Evolutionary conservation across 1,140 invertebrate genomes (phyloP).

Genomic region (silkworm (Bombyx mori)): DNA sequence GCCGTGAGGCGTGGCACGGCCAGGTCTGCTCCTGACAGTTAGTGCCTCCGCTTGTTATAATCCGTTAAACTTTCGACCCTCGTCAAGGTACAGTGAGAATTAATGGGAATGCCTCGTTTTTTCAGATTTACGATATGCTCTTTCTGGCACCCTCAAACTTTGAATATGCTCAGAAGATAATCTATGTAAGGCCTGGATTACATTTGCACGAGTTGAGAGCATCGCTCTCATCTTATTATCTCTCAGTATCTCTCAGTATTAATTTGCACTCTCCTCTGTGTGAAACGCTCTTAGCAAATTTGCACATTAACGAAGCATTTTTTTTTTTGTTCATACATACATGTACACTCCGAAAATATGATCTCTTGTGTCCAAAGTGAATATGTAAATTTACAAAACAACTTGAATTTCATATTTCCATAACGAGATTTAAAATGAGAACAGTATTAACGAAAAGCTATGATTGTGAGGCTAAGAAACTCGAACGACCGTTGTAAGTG

Average conservation of each 20-base stretch:
- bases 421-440: too few species aligned
- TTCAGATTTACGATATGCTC: constrained; percentile 39
- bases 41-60: constrained; percentile 67
- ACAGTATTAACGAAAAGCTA: too few species aligned
- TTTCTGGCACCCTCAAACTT: constrained; percentile 4
- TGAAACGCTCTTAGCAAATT: constrained; percentile 30
- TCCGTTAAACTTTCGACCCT: constrained; percentile 64
- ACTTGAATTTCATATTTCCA: too few species aligned
- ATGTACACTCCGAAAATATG: too few species aligned
- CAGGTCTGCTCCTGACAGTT: constrained; percentile 65
- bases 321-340: too few species aligned
- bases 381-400: too few species aligned
- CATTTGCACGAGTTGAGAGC: constrained; percentile 15
- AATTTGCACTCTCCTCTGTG: constrained; percentile 38
- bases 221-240: constrained; percentile 26
- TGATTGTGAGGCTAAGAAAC: too few species aligned
- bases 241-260: constrained; percentile 24
- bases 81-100: constrained; percentile 59
- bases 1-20: constrained; percentile 56
- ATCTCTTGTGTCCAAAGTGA: too few species aligned
- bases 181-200: too few species aligned
- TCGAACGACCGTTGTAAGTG: too few species aligned
- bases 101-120: constrained; percentile 49
- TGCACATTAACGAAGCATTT: constrained; percentile 18
- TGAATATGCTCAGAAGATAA: too few species aligned